Evolutionary conservation across 2,797 vertebrate species (phyloP).

Genomic region (Meda fulgida): DNA sequence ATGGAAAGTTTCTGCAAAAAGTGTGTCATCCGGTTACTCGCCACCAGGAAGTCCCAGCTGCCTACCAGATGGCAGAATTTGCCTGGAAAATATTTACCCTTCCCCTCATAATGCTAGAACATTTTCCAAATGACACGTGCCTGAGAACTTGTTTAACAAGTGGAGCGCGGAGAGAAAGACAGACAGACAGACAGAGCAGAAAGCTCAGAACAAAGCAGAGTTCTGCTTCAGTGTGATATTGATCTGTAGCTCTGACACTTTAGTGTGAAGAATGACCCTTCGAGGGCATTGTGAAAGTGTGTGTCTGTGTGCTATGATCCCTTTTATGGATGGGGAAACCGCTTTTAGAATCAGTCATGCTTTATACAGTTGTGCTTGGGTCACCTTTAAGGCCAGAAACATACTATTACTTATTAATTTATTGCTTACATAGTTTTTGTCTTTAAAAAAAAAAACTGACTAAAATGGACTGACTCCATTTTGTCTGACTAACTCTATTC

Average conservation of each 20-base stretch:
- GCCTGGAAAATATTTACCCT: slow-evolving; percentile 71
- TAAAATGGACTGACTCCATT: too few species aligned
- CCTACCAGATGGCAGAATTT: slow-evolving; percentile 74
- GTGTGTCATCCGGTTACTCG: slow-evolving; percentile 14
- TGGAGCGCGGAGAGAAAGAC: slow-evolving; percentile 11
- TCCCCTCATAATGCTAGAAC: slow-evolving; percentile 67
- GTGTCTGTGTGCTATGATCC: background rate
- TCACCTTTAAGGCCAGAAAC: background rate
- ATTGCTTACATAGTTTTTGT: background rate
- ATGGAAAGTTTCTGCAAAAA: slow-evolving; percentile 30
- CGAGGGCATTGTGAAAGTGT: slow-evolving; percentile 5
- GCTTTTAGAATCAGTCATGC: slow-evolving; percentile 7
- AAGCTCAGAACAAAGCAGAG: too few species aligned
- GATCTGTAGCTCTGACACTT: slow-evolving; percentile 2
- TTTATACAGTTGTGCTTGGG: background rate
- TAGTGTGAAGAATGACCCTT: slow-evolving; percentile 11
- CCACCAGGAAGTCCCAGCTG: slow-evolving; percentile 74
- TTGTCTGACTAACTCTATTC: background rate
- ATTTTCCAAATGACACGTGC: slow-evolving; percentile 59
- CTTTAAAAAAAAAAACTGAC: background rate
- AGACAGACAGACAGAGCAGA: slow-evolving; percentile 40
- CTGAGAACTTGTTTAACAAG: slow-evolving; percentile 30
- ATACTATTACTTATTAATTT: background rate
- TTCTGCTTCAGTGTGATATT: slow-evolving; percentile 25
- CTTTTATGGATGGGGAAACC: background rate